phyloP scores from a whole-genome alignment of 2,888 invertebrate genomes.

The Ophion ellenae region DNA sequence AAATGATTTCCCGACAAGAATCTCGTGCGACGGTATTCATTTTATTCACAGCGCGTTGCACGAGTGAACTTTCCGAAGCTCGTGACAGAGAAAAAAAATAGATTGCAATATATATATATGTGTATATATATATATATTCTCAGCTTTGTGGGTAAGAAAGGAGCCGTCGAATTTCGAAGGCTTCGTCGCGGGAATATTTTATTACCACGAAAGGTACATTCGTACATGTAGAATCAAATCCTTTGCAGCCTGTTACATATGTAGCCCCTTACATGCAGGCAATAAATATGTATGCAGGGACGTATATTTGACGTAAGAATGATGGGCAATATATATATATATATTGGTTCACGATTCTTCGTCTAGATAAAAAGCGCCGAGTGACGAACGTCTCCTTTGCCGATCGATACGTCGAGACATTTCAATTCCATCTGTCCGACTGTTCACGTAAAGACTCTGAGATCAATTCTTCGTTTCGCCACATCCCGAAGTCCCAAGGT shows the following conservation, averaged over 20 bases:
- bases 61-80: not conserved
- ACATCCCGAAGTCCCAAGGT: not conserved
- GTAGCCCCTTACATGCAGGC: not conserved
- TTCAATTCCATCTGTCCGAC: conserved; percentile 33
- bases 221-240: not conserved
- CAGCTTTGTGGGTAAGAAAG: not conserved
- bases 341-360: conserved; percentile 23
- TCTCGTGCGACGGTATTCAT: not conserved
- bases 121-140: not conserved
- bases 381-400: conserved; percentile 31
- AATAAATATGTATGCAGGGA: conserved; percentile 13
- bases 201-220: conserved; percentile 1
- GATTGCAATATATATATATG: not conserved
- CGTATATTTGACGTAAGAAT: conserved; percentile 39
- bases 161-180: not conserved
- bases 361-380: conserved; percentile 40
- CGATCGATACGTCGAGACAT: conserved; percentile 64
- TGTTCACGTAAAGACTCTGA: conserved; percentile 15
- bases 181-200: not conserved
- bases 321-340: conserved; percentile 3
- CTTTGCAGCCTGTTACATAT: conserved; percentile 1
- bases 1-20: not conserved
- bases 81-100: not conserved
- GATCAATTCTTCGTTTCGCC: conserved; percentile 7
- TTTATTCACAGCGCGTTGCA: not conserved